Base-by-base conservation (phyloP, 1,140 invertebrate genomes). In the Pseudomyrmex pallidus region DNA sequence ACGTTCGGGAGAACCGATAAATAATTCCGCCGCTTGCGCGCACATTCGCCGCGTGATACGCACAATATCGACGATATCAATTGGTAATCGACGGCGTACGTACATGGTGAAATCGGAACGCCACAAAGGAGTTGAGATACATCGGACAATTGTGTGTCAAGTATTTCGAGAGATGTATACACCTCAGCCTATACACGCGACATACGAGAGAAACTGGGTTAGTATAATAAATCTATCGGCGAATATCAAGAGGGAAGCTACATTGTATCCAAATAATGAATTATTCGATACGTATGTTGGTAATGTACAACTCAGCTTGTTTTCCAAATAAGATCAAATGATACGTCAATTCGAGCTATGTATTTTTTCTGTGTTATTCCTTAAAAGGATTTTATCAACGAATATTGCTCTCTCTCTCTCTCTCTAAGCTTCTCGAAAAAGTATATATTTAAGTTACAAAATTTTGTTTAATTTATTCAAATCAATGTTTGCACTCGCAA, bases 61-160 rank as follows among this genome's bases (percentile, higher is more conserved):
- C 25, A 17, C 35, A 20, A 77, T 76, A 52, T 46, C 74, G 17
- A n/a, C n/a, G 46, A 20, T 67, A 74, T 76, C 61, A 64, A 76
- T 76, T 64, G 74, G 25, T 64, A 59, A 72, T 80, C 76, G 54
- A 2, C 46, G 61, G 17, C 48, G 1, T 48, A 48, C 48, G 46
- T 20, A 59, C 54, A 7, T 25, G 56, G 8, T 61, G 66, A 80
- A 46, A 48, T 50, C 44, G 44, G 54, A 3, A 35, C 3, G 74
- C 48, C 62, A 35, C 66, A n/a, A 50, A 48, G 22, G 22, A 48
- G 46, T 68, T 46, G 64, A 59, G 4, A 44, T 25, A 57, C 17
- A 17, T 68, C 15, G 15, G 13, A 13, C 35, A 35, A 48, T 78
- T 57, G 15, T 7, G 9, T 25, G 17, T 22, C 52, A 44, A 78